Conservation (phyloP, 2,888 invertebrate species). For the Odontothrips loti region DNA sequence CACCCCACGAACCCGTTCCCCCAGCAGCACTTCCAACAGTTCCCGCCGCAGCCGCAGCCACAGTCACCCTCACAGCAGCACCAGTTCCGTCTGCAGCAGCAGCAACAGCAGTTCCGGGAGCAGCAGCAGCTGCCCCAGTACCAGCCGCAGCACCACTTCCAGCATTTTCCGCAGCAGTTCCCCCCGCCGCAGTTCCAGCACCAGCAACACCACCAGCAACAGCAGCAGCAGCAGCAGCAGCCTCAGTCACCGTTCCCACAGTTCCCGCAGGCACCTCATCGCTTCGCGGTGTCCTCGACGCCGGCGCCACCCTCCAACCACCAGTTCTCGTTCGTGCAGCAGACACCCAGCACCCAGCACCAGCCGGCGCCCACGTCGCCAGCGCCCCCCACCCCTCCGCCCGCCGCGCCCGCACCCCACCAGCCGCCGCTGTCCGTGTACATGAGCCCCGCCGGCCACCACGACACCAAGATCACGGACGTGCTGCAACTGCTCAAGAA, state of each 20-base stretch:
- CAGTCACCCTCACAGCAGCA: slow-evolving; percentile 38
- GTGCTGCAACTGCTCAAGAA: slow-evolving; percentile 65
- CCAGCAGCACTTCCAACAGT: slow-evolving; percentile 43
- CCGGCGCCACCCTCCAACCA: neutral
- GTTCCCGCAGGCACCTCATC: slow-evolving; percentile 34
- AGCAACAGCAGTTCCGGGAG: slow-evolving; percentile 33
- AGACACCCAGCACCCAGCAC: neutral
- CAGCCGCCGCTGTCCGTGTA: slow-evolving; percentile 82
- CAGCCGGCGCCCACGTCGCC: neutral
- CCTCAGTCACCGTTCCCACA: slow-evolving; percentile 41
- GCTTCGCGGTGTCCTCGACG: slow-evolving; percentile 13
- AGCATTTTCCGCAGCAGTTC: slow-evolving; percentile 37
- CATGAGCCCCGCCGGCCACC: slow-evolving; percentile 47
- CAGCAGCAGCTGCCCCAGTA: slow-evolving; percentile 30
- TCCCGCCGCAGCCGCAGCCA: slow-evolving; percentile 46
- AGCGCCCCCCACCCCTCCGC: slow-evolving; percentile 25
- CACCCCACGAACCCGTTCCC: neutral
- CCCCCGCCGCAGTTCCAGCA: neutral
- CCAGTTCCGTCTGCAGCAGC: slow-evolving; percentile 31
- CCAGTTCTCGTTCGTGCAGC: slow-evolving; percentile 17
- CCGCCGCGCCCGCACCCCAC: slow-evolving; percentile 55
- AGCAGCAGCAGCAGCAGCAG: neutral
- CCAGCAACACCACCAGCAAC: slow-evolving; percentile 43
- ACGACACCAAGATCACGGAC: slow-evolving; percentile 59
- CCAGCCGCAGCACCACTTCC: slow-evolving; percentile 28